Conservation (phyloP, 2,113 vertebrate genomes). For the Notarius quadriscutis region DNA sequence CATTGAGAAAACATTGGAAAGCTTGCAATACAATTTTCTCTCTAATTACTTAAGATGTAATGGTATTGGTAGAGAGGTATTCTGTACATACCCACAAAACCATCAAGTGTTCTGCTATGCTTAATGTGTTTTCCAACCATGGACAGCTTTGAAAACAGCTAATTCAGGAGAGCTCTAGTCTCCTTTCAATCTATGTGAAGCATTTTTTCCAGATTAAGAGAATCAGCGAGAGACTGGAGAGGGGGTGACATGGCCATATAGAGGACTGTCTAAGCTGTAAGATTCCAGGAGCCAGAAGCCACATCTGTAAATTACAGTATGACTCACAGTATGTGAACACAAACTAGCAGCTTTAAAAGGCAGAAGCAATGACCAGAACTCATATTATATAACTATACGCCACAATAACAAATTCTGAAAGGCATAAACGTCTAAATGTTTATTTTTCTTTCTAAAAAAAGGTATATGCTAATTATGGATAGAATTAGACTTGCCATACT, state of each 20-base stretch:
- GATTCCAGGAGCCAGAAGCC: conserved; percentile 40
- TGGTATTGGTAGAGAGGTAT: background rate
- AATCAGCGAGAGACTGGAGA: conserved; percentile 50
- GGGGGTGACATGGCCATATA: conserved; percentile 23
- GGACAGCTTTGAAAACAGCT: conserved; percentile 50
- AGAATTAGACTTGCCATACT: background rate
- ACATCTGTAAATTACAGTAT: conserved; percentile 53
- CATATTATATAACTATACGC: conserved; percentile 1
- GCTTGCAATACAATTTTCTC: conserved; percentile 18
- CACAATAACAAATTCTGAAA: conserved; percentile 9
- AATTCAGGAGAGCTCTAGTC: conserved; percentile 56
- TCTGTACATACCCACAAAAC: conserved; percentile 20
- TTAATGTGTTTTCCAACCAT: conserved; percentile 68
- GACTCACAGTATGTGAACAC: conserved; percentile 17
- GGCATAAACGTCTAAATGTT: conserved; percentile 7
- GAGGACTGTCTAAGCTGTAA: conserved; percentile 2
- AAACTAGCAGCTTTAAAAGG: background rate
- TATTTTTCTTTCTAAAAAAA: background rate
- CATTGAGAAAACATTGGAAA: conserved; percentile 24
- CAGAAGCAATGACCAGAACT: background rate
- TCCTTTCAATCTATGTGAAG: conserved; percentile 56
- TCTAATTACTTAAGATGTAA: conserved; percentile 10
- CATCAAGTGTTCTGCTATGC: conserved; percentile 39
- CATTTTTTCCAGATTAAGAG: conserved; percentile 70
- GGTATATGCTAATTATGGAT: background rate